A percentile compares a stretch with the other conserved stretches of the same genome.
These are phyloP conservation scores for Nibea coibor DNA, from an alignment of 2,113 vertebrate genomes.

Conservation along the genomic window DNA sequence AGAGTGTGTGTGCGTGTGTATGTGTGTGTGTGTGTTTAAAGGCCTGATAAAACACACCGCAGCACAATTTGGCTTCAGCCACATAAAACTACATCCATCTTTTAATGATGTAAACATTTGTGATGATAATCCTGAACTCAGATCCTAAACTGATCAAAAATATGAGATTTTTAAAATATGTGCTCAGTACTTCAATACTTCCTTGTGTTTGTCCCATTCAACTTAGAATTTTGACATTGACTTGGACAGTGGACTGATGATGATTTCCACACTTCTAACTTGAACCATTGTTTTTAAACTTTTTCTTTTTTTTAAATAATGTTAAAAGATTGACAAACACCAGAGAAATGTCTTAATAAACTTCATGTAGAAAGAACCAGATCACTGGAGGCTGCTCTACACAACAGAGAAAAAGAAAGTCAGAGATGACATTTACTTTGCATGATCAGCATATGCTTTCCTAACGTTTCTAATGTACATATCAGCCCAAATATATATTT, in stretches of 20 bases:
- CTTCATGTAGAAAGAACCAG: not conserved
- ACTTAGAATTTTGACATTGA: not conserved
- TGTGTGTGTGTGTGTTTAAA: not conserved
- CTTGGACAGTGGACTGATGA: not conserved
- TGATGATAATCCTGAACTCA: not conserved
- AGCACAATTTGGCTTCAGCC: not conserved
- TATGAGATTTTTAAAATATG: not conserved
- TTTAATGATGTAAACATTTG: not conserved
- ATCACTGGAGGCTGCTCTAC: not conserved
- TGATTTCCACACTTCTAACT: not conserved
- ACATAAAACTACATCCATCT: not conserved
- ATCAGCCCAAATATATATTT: not conserved
- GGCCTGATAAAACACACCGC: conserved; percentile 4
- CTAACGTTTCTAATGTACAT: not conserved
- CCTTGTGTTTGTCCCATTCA: not conserved
- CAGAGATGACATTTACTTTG: not conserved
- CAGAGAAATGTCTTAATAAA: not conserved
- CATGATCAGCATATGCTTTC: not conserved
- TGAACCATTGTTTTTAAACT: no score
- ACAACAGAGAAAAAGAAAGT: not conserved
- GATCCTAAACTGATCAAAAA: not conserved
- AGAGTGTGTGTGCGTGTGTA: conserved; percentile 1
- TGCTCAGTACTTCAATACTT: not conserved
- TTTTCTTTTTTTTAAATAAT: no score
- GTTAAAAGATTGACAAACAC: not conserved